Evolutionary conservation across 2,888 invertebrate species (phyloP), one percentile per base, ranked within the genome.

Genomic region (Drosophila paracracens): DNA sequence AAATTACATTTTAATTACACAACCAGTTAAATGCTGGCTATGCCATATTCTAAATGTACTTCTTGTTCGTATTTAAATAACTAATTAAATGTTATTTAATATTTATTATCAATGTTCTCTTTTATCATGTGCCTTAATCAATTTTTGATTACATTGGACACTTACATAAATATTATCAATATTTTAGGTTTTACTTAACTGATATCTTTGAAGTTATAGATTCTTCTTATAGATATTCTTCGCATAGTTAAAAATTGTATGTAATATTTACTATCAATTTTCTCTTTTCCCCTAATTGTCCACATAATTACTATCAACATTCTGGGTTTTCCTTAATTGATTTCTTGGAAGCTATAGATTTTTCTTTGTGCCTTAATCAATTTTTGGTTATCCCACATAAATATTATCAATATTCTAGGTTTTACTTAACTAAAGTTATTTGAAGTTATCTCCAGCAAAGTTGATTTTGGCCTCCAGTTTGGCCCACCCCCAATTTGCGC

Each of bases 1-100:
- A 59, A 61, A 68, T 46, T 46, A 2, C 25, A 50, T 54, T 64
- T 35, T 21, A 46, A 54, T 68, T 74, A 7, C 18, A 21, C 4
- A 36, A 25, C 25, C 40, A 36, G 48, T 54, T 51, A 16, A 56
- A 59, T 40, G 46, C 36, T 29, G 25, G 1, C 43, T 40, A 38
- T 50, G 13, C 18, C 4, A 27, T n/a, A 25, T 16, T 13, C 11
- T 0, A 40, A 58, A 46, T 31, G n/a, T n/a, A 69, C 51, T 57
- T 13, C n/a, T 36, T 33, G n/a, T n/a, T 25, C 1, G 5, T n/a
- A 11, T 29, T 38, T 7, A 46, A 21, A 7, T 16, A 25, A 46
- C 7, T 16, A 29, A 7, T 16, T 31, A 13, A 7, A 35, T 6
- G 7, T 6, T 11, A 29, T 31, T 8, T n/a, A 38, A 13, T 36